These are phyloP conservation scores for Steinernema scapterisci DNA, from an alignment of 2,888 invertebrate species.

Conservation along the genomic window DNA sequence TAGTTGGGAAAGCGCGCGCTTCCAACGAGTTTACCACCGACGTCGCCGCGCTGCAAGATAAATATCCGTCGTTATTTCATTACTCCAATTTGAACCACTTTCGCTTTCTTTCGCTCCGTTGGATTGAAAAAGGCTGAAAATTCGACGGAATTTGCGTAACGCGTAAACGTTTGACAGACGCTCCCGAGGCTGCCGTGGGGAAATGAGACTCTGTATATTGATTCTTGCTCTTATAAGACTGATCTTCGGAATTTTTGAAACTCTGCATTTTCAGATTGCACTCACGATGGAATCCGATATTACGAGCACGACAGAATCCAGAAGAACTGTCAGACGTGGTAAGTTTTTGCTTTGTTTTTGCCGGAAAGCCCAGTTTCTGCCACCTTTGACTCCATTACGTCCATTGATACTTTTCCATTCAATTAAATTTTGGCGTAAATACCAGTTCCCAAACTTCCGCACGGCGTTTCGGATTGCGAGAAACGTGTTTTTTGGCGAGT, in stretches of 20 bases:
- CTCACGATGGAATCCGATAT: slow-evolving; percentile 50
- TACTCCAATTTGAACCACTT: background rate
- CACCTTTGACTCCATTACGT: background rate
- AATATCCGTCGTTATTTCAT: slow-evolving; percentile 2
- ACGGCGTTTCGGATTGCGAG: background rate
- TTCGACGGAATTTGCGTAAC: background rate
- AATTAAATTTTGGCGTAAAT: background rate
- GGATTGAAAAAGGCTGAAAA: background rate
- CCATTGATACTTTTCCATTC: background rate
- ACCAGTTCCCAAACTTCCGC: background rate
- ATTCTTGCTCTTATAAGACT: too few relatives aligned
- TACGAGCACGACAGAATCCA: slow-evolving; percentile 67
- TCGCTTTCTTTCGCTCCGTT: background rate
- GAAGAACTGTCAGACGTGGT: slow-evolving; percentile 61
- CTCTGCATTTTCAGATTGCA: slow-evolving; percentile 64
- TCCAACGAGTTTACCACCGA: background rate
- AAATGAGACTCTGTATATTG: too few relatives aligned
- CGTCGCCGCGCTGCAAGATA: background rate
- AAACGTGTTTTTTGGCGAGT: slow-evolving; percentile 12
- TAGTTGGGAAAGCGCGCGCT: slow-evolving; percentile 10
- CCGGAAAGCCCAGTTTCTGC: background rate
- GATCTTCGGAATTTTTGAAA: too few relatives aligned
- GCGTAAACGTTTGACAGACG: too few relatives aligned
- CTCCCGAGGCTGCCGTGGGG: too few relatives aligned
- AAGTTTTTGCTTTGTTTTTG: slow-evolving; percentile 28